phyloP scores from a whole-genome alignment of 2,797 vertebrate genomes.

The Carcharodon carcharias region DNA sequence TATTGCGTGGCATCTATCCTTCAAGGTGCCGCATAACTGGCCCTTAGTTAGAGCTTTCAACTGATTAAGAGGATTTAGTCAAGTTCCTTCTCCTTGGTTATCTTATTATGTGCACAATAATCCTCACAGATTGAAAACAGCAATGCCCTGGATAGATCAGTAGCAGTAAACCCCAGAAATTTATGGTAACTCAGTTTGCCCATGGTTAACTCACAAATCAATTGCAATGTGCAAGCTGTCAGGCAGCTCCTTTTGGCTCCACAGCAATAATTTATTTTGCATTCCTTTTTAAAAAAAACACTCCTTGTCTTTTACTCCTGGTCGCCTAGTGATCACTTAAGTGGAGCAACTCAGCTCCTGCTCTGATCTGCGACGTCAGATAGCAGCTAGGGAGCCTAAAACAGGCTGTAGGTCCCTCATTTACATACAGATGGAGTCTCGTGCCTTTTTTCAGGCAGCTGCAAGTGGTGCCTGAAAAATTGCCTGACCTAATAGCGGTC shows the following conservation, averaged over 20 bases:
- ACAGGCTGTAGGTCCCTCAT: background rate
- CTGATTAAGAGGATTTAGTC: background rate
- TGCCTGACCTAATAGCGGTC: background rate
- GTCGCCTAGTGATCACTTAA: background rate
- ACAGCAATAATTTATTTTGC: background rate
- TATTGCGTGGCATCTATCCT: background rate
- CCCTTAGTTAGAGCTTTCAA: background rate
- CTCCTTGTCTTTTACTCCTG: background rate
- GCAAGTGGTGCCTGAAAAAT: background rate
- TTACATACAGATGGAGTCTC: too few species aligned
- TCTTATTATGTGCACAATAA: background rate
- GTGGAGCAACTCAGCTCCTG: background rate
- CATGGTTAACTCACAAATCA: background rate
- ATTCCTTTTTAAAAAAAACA: background rate
- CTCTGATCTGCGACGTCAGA: background rate
- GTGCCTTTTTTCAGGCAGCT: background rate
- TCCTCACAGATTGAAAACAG: background rate
- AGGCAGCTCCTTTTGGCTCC: background rate
- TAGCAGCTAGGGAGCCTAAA: background rate
- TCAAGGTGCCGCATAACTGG: background rate
- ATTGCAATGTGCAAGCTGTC: background rate
- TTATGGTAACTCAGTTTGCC: background rate
- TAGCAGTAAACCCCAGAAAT: background rate
- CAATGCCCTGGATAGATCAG: background rate
- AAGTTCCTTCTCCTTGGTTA: background rate